Base-by-base conservation (phyloP, 2,797 vertebrate species). In the Myotis findleyi region DNA sequence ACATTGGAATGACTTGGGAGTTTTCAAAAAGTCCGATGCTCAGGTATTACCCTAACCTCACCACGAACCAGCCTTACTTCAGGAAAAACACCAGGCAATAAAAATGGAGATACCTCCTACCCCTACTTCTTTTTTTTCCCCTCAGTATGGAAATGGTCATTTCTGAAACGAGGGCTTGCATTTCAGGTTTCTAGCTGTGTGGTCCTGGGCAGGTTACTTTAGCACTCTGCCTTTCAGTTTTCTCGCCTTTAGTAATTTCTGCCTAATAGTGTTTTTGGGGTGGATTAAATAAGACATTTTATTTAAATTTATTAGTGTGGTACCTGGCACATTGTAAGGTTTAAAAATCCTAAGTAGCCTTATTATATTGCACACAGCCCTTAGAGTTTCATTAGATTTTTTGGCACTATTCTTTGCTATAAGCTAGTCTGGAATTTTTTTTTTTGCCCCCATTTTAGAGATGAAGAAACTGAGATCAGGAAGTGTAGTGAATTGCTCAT, bases 281-380 rank as follows among this genome's bases (percentile, higher is more conserved):
- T 95, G 13, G 20, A 86, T 94, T 94, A 90, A 80, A 85, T 75
- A 81, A 90, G 33, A 86, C 38, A 68, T 84, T 93, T 79, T 62
- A 68, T 84, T 93, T 79, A 62, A 83, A 9, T 44, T 89, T 82
- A 44, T 94, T 81, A 49, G 12, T 62, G 36, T 49, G 66, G 13
- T 66, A 69, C 2, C 2, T 53, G n/a, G 1, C 8, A 89, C 14
- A 64, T 7, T 91, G 27, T 62, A 84, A 92, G 21, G 6, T 69
- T 90, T 87, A 79, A 41, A 81, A 84, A 87, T 72, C 85, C 47
- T 51, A 79, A 6, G 6, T 14, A 49, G 18, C 47, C 71, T 88
- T 76, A 53, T 71, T 91, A 73, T n/a, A 30, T 62, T 62, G 13
- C 44, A 11, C 41, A 69, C 14, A 80, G 53, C 12, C 25, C 79